phyloP scores from a whole-genome alignment of 1,140 invertebrate genomes.

The Brachionus sp. region DNA sequence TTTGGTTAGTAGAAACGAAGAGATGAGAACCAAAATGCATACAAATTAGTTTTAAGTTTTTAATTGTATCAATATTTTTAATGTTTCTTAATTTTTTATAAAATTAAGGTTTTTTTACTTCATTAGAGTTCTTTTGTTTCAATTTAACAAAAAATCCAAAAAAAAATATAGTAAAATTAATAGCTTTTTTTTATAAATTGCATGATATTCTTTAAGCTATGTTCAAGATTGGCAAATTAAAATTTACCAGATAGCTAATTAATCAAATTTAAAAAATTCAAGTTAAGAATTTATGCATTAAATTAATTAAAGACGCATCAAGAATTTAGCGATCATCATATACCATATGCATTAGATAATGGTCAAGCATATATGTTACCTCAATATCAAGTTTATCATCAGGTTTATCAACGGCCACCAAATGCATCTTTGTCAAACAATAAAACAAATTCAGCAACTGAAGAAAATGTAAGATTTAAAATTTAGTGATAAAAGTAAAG shows the following conservation, averaged over 20 bases:
- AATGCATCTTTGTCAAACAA: neutral
- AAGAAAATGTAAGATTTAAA: neutral
- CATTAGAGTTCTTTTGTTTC: too few species aligned
- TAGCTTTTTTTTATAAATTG: too few species aligned
- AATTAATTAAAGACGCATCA: neutral
- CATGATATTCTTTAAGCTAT: neutral
- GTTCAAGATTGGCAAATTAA: neutral
- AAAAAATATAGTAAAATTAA: too few species aligned
- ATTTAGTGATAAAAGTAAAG: neutral
- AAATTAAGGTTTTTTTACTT: too few species aligned
- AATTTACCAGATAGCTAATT: constrained; percentile 5
- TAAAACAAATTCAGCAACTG: neutral
- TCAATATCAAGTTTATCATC: constrained; percentile 29
- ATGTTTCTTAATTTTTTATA: too few species aligned
- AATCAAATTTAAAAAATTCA: neutral
- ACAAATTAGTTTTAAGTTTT: too few species aligned
- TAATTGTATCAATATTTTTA: too few species aligned
- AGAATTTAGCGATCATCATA: constrained; percentile 4
- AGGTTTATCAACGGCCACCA: neutral
- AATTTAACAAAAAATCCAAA: too few species aligned
- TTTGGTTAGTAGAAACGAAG: too few species aligned
- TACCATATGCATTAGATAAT: neutral
- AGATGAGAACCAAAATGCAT: too few species aligned
- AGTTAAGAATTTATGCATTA: neutral
- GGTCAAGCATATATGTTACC: constrained; percentile 4